Base-by-base conservation (phyloP, 1,140 invertebrate species). In the Tetramorium alpestre region DNA sequence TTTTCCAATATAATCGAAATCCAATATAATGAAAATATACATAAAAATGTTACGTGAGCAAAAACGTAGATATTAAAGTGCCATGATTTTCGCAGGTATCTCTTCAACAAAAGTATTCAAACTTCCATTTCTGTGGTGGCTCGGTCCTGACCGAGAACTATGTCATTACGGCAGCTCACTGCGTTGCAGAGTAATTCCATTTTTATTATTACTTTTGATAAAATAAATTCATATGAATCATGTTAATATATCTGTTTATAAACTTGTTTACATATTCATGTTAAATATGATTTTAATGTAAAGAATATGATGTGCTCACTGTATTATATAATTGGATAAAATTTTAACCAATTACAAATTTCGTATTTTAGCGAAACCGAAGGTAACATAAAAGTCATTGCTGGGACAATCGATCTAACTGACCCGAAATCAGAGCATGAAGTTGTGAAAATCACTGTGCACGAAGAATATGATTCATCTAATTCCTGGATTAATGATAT, bases 161-260 rank as follows among this genome's bases (percentile, higher is more conserved):
- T 85, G 93, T 96, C 13, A 85, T 96, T 44, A 96, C 96, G 0
- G 96, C 96, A 18, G 95, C 95, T 62, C 96, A 96, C 86, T 96
- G 96, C 87, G 93, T 96, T n/a, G 10, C 18, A 0, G 81, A 62
- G 82, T 76, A 82, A 69, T 28, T 69, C 70, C 13, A 81, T 28
- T 25, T 33, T 33, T 33, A 47, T 33, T 44, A 11, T 22, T 65
- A 8, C 3, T 64, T 16, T 28, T 62, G 28, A 62, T 28, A 13
- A 62, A 62, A 28, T 47, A 47, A 28, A 33, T 25, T 49, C 5
- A n/a, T 76, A 28, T 33, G 16, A 18, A 3, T 10, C n/a, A 41
- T 13, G 8, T 0, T 11, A 44, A 13, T 58, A 16, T 33, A 41
- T 75, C 3, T 38, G 0, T 56, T 10, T 25, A 18, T 72, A 38